Conservation (phyloP, 2,888 invertebrate genomes). For the Parascotia fuliginaria region DNA sequence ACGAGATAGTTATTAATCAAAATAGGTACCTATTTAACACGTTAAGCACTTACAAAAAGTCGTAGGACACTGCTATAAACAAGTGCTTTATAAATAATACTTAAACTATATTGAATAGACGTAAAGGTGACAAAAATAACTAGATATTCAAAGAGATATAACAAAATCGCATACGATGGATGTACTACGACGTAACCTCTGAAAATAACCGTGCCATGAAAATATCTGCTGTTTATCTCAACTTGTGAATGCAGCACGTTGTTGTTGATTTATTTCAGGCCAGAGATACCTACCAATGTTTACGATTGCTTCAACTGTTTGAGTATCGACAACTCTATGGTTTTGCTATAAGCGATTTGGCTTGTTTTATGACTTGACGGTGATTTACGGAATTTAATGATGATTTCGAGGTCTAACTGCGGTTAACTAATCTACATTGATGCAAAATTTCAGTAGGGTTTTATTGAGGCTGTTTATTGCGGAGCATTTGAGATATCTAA, state of each 20-base stretch:
- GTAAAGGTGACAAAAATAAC: background rate
- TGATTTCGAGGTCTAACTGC: conserved; percentile 1
- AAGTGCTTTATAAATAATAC: too few species aligned
- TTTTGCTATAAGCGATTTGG: conserved; percentile 28
- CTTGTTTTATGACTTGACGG: conserved; percentile 30
- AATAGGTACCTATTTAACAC: too few species aligned
- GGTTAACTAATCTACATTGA: background rate
- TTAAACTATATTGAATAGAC: too few species aligned
- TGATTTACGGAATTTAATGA: conserved; percentile 1
- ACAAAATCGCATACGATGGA: conserved; percentile 20
- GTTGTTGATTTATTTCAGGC: conserved; percentile 49
- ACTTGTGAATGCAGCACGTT: conserved; percentile 46
- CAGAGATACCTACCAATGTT: conserved; percentile 33
- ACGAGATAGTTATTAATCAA: too few species aligned
- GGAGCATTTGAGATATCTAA: too few species aligned
- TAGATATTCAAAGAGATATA: conserved; percentile 1
- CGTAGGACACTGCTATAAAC: too few species aligned
- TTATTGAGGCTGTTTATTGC: background rate
- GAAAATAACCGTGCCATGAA: conserved; percentile 50
- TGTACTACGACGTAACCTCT: conserved; percentile 36
- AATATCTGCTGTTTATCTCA: conserved; percentile 53
- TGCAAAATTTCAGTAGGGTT: background rate
- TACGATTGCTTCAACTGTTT: conserved; percentile 27
- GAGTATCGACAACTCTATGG: conserved; percentile 31
- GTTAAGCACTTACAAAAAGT: too few species aligned